Evolutionary conservation across 2,797 vertebrate species (phyloP), one percentile per base, ranked within the genome.

Genomic region (Pipistrellus pygmaeus): DNA sequence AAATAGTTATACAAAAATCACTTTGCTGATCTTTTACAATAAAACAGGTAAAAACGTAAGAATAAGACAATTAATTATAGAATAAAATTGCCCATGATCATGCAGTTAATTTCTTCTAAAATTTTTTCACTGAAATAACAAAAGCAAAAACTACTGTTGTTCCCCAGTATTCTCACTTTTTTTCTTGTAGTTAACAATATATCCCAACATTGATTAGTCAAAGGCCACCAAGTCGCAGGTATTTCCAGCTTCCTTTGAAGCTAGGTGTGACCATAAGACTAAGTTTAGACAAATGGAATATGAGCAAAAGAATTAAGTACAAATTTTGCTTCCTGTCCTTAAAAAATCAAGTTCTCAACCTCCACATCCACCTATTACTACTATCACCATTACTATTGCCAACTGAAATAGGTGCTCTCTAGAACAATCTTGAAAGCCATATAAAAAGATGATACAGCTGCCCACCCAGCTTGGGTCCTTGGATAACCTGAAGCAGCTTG

Each of bases 1-100:
- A 78, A 92, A 89, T 38, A 82, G 20, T 77, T 91, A 93, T 18
- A 92, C 46, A 90, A 81, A 93, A 57, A 75, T 82, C 18, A 95
- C 15, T 76, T 95, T 93, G 17, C 53, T 57, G n/a, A 82, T 85
- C 38, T 62, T 84, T 88, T 73, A 93, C 21, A 90, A 91, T 44
- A 81, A 90, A 84, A 88, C 4, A 72, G 68, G 25, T 68, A 92
- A 94, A 32, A 87, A 62, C 35, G 76, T 9, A 93, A 90, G 51
- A 90, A 92, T 91, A 64, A 77, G 35, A 68, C 12, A 88, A 30
- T 35, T 68, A 91, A 90, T 38, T 87, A 80, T 1, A 93, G 21
- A 77, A 94, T 88, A 88, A 94, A 96, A 92, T 66, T 27, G 17
- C 20, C 88, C 44, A 84, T 6, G 27, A 93, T 7, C 17, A 94